Evolutionary conservation across 2,888 invertebrate genomes (phyloP), one percentile per base, ranked within the genome.

Genomic region (Clivina fossor): DNA sequence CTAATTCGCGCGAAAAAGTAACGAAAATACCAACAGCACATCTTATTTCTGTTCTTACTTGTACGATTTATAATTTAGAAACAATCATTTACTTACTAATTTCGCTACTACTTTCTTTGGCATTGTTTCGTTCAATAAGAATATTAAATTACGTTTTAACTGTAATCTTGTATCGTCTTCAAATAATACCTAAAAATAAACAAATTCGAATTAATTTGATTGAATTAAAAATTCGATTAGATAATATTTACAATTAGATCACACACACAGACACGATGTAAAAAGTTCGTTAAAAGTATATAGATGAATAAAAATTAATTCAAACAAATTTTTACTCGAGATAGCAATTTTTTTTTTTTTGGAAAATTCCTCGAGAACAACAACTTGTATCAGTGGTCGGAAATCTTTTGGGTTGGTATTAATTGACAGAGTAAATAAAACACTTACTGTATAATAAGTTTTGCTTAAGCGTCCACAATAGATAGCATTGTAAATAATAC

Each of bases 21-120:
- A 58, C 51, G 26, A 57, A 56, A 64, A 59, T 2, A 38, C 13
- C 5, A 18, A 35, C 5, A 9, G 5, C 5, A 26, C 26, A 26
- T 16, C 18, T 38, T 38, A 11, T 20, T 24, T 20, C 5, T 24
- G 3, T 41, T 41, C n/a, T 24, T 22, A 33, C 9, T 22, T 24
- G 7, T 63, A n/a, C n/a, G n/a, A n/a, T n/a, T n/a, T n/a, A n/a
- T n/a, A n/a, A n/a, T 26, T 26, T 26, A 7, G 5, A 13, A 26
- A 2, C 26, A 24, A 43, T 43, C 13, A 9, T 9, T 38, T 62
- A 76, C 75, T 76, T 70, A 78, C 78, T 74, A 77, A 63, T 65
- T 76, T 76, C 55, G 72, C 69, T 62, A 73, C 72, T 48, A 83
- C 77, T 70, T 75, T 75, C 68, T 79, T 80, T 47, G 83, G 82